Percentiles rank a stretch among this genome's conserved stretches.
These are phyloP conservation scores for Cyclina sinensis DNA, from an alignment of 1,140 invertebrate species.

Conservation along the genomic window DNA sequence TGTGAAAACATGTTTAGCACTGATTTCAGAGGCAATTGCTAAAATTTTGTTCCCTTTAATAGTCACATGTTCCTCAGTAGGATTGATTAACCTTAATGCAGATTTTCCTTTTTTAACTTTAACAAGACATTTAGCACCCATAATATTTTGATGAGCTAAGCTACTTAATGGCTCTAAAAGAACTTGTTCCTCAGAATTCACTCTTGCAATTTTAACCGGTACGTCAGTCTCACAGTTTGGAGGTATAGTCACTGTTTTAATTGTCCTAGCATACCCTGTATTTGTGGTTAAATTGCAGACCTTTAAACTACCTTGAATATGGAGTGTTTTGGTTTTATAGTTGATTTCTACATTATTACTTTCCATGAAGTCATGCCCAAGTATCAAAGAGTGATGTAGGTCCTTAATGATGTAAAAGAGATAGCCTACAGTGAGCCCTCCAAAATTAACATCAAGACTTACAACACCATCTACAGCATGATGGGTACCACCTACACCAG, in stretches of 20 bases:
- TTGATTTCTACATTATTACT: neutral
- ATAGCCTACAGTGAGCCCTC: neutral
- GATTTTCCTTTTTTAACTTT: too few relatives aligned
- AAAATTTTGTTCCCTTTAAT: too few relatives aligned
- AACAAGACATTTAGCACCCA: neutral
- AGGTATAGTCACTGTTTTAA: neutral
- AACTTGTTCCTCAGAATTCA: neutral
- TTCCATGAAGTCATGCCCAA: slow-evolving; percentile 39
- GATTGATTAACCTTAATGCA: too few relatives aligned
- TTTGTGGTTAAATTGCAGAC: neutral
- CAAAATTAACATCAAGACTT: neutral
- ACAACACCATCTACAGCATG: neutral
- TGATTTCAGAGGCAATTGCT: too few relatives aligned
- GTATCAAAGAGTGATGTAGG: slow-evolving; percentile 26
- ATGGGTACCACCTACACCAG: too few relatives aligned
- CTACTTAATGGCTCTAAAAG: too few relatives aligned
- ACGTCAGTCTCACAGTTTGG: neutral
- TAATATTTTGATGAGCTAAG: neutral
- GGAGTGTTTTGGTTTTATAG: neutral
- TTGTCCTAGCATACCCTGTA: neutral
- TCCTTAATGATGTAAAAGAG: slow-evolving; percentile 14
- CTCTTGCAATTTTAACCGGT: slow-evolving; percentile 10
- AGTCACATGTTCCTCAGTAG: too few relatives aligned
- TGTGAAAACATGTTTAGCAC: neutral
- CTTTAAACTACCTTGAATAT: neutral